Conservation (phyloP, 2,113 vertebrate species). For the Nothoprocta perdicaria region DNA sequence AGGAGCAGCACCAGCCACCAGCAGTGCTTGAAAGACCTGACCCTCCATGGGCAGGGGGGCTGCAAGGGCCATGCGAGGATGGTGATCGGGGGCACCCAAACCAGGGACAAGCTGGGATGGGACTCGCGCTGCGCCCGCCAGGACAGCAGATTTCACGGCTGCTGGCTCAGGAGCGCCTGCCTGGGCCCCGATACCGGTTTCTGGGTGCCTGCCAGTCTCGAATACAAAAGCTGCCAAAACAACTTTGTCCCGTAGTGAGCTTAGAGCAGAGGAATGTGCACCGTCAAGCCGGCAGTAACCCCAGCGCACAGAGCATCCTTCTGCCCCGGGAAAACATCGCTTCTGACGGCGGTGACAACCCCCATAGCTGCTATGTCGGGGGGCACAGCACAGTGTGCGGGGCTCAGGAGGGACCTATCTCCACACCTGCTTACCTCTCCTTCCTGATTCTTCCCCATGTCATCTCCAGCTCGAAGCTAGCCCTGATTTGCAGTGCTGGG, state of each 20-base stretch:
- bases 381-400: not conserved
- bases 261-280: conserved; percentile 35
- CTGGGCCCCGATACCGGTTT: not conserved
- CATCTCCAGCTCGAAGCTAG: not conserved
- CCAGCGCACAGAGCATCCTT: not conserved
- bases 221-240: conserved; percentile 41
- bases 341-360: not conserved
- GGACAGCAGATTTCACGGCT: not conserved
- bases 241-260: not conserved
- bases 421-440: not conserved
- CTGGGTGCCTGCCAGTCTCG: conserved; percentile 8
- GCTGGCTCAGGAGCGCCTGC: not conserved
- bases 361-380: rapidly evolving
- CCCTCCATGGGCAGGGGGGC: rapidly evolving
- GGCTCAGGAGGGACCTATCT: rapidly evolving
- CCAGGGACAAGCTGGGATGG: not conserved
- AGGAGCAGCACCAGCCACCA: conserved; percentile 48
- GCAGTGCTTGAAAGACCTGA: not conserved
- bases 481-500: rapidly evolving
- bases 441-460: not conserved
- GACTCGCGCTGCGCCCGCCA: rapidly evolving
- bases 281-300: not conserved
- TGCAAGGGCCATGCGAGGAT: not conserved
- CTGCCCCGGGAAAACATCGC: not conserved
- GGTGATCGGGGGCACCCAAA: not conserved